These are phyloP conservation scores for Synodontis membranacea DNA, from an alignment of 2,113 vertebrate genomes.

Conservation along the genomic window DNA sequence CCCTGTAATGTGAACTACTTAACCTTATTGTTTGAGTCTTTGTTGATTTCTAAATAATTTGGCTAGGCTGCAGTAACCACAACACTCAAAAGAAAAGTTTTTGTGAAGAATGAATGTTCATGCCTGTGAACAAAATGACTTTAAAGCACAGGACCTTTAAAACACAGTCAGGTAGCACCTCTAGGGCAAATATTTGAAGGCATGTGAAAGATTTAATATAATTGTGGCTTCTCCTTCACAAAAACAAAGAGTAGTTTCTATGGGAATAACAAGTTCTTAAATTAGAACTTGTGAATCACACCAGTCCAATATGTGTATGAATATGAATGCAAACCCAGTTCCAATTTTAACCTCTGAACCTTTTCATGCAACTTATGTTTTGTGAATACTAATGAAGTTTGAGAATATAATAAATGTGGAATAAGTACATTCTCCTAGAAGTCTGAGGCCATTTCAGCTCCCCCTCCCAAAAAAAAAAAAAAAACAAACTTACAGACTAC, in stretches of 20 bases:
- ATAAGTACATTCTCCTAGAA: slow-evolving; percentile 72
- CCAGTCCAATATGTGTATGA: neutral
- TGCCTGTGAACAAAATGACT: neutral
- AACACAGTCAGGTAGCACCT: neutral
- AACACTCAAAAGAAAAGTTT: neutral
- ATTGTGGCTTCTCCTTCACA: neutral
- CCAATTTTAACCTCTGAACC: neutral
- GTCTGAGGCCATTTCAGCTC: slow-evolving; percentile 64
- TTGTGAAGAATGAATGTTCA: neutral
- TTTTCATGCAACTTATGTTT: neutral
- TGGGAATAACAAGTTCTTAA: neutral
- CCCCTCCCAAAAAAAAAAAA: too few species aligned
- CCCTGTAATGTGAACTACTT: neutral
- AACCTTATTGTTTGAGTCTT: neutral
- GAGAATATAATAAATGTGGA: slow-evolving; percentile 54
- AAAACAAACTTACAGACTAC: slow-evolving; percentile 59
- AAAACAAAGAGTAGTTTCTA: neutral
- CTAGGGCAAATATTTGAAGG: neutral
- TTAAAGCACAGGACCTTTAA: too few species aligned
- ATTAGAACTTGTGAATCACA: neutral
- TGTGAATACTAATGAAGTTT: neutral
- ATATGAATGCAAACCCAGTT: neutral
- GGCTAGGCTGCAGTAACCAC: neutral
- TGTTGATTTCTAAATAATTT: neutral
- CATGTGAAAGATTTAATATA: neutral